Percentiles rank a stretch among this genome's conserved stretches.
phyloP scores from a whole-genome alignment of 2,797 vertebrate genomes.

The Emydoidea blandingii region DNA sequence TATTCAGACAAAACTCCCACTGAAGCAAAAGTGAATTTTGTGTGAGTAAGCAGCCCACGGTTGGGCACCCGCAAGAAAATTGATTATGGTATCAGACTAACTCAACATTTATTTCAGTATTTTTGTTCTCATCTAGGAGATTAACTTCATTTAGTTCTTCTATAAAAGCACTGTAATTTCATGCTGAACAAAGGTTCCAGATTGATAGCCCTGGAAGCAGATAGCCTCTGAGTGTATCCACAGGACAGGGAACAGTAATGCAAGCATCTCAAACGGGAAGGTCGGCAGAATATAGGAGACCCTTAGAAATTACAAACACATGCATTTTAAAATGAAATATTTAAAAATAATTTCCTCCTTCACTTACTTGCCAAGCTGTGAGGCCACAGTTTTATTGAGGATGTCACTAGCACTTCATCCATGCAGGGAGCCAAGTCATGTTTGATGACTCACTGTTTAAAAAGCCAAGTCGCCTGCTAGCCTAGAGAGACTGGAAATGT shows the following conservation, averaged over 20 bases:
- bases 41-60: background rate
- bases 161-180: background rate
- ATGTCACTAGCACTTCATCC: background rate
- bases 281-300: background rate
- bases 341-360: background rate
- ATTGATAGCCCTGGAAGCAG: background rate
- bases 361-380: background rate
- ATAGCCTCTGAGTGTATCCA: background rate
- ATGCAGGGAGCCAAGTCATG: background rate
- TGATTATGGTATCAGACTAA: background rate
- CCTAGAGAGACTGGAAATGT: background rate
- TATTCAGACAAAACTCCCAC: background rate
- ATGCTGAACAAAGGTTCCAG: too few relatives aligned
- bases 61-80: background rate
- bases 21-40: background rate
- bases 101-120: accelerated
- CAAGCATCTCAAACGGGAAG: background rate
- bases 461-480: background rate
- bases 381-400: background rate
- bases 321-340: background rate
- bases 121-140: background rate
- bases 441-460: background rate
- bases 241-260: background rate
- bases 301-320: background rate
- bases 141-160: slow-evolving; percentile 24